Percentiles rank a stretch among this genome's conserved stretches.
phyloP scores from a whole-genome alignment of 2,113 vertebrate species.

The Prunella fulvescens region DNA sequence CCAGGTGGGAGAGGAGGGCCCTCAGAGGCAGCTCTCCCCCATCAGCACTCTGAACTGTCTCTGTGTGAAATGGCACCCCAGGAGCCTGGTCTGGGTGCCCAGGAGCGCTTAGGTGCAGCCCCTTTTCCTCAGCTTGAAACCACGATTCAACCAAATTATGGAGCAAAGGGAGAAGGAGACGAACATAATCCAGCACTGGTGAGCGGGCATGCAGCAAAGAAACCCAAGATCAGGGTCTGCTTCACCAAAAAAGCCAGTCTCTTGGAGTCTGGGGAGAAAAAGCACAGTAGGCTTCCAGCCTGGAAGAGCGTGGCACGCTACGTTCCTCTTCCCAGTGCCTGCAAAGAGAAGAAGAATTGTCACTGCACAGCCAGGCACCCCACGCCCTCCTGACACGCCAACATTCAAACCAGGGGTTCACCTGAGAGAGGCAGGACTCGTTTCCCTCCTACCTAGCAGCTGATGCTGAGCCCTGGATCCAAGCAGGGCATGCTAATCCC shows the following conservation, averaged over 20 bases:
- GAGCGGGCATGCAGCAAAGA: not conserved
- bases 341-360: not conserved
- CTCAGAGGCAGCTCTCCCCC: slow-evolving; percentile 13
- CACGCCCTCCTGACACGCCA: fast-evolving
- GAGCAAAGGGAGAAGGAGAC: slow-evolving; percentile 82
- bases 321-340: not conserved
- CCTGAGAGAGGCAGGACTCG: not conserved
- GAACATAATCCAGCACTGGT: slow-evolving; percentile 83
- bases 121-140: slow-evolving; percentile 86
- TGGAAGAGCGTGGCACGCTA: fast-evolving
- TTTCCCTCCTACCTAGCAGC: not conserved
- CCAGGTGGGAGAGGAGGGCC: not conserved
- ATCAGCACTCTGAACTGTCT: slow-evolving; percentile 3
- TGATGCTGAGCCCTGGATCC: not conserved
- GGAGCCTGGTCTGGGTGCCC: not conserved
- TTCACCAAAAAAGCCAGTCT: not conserved
- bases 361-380: not conserved
- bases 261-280: not conserved
- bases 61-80: not conserved
- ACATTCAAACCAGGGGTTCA: not conserved
- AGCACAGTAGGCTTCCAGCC: not conserved
- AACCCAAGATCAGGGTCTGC: not conserved
- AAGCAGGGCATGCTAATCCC: not conserved
- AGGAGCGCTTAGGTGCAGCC: slow-evolving; percentile 23
- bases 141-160: slow-evolving; percentile 86